A percentile compares a stretch with the other conserved stretches of the same genome.
Evolutionary conservation across 2,888 invertebrate species (phyloP).

Genomic region (Eupithecia centaureata): DNA sequence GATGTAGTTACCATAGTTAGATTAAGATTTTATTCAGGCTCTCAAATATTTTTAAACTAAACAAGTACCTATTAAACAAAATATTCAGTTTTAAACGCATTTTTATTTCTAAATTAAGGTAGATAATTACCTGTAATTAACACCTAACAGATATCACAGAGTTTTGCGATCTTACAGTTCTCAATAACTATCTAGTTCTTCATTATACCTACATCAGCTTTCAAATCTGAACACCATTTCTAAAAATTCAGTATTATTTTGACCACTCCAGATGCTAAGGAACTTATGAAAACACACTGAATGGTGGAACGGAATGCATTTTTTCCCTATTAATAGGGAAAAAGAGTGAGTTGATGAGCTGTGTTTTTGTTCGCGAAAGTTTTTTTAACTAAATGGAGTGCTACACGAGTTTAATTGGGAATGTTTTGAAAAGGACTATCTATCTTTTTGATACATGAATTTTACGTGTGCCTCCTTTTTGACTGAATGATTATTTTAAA

Average conservation of each 20-base stretch:
- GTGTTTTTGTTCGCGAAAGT: constrained; percentile 55
- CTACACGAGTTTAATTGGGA: constrained; percentile 60
- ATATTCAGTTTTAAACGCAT: no score
- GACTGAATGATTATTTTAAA: not conserved
- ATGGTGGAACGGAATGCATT: constrained; percentile 33
- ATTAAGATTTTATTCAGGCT: no score
- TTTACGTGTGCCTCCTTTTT: not conserved
- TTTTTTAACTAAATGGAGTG: constrained; percentile 63
- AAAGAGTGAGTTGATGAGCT: constrained; percentile 58
- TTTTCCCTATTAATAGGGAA: constrained; percentile 69
- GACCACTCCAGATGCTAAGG: constrained; percentile 40
- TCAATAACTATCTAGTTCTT: not conserved
- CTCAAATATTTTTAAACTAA: no score
- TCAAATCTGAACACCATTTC: no score
- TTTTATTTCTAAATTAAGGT: no score
- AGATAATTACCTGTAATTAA: no score
- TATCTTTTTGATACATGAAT: not conserved
- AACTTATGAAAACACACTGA: constrained; percentile 24
- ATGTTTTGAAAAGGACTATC: constrained; percentile 17
- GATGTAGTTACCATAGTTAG: no score
- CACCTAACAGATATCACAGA: no score
- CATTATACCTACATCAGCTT: no score
- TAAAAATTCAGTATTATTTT: not conserved
- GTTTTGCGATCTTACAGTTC: no score
- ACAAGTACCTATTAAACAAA: no score